phyloP scores from a whole-genome alignment of 2,888 invertebrate genomes.

The Diachrysia chrysitis region DNA sequence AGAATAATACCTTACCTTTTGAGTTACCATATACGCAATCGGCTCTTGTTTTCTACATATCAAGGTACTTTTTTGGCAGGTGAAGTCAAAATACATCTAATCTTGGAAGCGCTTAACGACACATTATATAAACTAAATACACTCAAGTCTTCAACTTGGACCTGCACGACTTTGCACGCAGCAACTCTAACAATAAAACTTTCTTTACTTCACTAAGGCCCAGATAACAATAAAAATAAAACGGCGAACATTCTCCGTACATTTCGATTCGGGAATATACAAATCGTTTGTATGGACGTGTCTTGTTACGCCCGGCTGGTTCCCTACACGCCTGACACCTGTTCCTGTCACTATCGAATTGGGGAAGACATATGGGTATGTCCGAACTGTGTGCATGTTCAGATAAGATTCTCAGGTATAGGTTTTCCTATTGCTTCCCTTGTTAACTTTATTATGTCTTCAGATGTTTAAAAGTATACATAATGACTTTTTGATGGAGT shows the following conservation, averaged over 20 bases:
- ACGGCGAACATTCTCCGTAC: constrained; percentile 58
- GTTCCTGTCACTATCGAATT: constrained; percentile 73
- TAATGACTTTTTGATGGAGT: not conserved
- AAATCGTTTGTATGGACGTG: constrained; percentile 69
- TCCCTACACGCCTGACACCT: constrained; percentile 72
- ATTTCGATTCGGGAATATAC: constrained; percentile 64
- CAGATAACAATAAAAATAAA: constrained; percentile 68
- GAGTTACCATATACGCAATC: no score
- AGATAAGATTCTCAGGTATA: constrained; percentile 38
- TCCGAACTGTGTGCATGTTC: constrained; percentile 35
- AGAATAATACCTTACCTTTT: no score
- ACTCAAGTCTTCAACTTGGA: constrained; percentile 19
- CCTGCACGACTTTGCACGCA: constrained; percentile 35
- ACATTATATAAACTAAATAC: not conserved
- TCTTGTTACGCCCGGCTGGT: constrained; percentile 63
- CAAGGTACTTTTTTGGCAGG: no score
- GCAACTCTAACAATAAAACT: constrained; percentile 44
- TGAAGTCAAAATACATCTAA: not conserved
- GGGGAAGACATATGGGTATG: constrained; percentile 67
- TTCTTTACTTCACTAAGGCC: constrained; percentile 44
- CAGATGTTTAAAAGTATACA: not conserved
- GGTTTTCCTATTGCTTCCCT: not conserved
- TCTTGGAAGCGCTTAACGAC: not conserved
- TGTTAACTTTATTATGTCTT: not conserved
- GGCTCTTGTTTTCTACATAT: no score